These are phyloP conservation scores for Aurelia sp. DNA, from an alignment of 30 jellyfish, hydroid and myxozoan genomes.

Conservation along the genomic window DNA sequence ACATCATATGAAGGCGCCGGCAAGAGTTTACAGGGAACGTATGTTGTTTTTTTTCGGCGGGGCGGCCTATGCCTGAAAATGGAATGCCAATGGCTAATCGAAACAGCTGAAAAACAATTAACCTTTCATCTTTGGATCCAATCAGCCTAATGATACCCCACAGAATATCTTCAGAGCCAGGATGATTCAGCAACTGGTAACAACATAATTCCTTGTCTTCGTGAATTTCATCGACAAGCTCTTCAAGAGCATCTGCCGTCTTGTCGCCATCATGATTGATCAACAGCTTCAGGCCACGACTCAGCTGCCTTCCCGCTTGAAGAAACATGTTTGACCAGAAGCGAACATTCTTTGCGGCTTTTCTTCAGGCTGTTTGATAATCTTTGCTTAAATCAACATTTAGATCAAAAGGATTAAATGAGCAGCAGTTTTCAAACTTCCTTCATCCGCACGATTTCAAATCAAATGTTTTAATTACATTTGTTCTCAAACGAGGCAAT, in stretches of 20 bases:
- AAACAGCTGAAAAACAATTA: neutral
- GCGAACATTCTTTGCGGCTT: slow-evolving; percentile 15
- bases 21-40: no score
- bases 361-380: neutral
- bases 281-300: slow-evolving; percentile 43
- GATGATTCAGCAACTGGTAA: slow-evolving; percentile 87
- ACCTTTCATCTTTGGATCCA: slow-evolving; percentile 67
- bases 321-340: slow-evolving; percentile 48
- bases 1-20: no score
- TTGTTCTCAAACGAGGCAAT: slow-evolving; percentile 23
- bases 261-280: slow-evolving; percentile 48
- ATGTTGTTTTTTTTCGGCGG: no score
- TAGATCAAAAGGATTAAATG: slow-evolving; percentile 35
- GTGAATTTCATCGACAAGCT: slow-evolving; percentile 59
- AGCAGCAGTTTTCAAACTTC: slow-evolving; percentile 30
- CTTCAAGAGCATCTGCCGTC: slow-evolving; percentile 54
- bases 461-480: no score
- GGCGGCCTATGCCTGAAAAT: no score
- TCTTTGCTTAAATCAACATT: slow-evolving; percentile 8
- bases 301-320: slow-evolving; percentile 66
- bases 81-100: no score
- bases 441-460: neutral
- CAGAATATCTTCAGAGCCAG: slow-evolving; percentile 82
- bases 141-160: slow-evolving; percentile 73
- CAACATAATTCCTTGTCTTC: slow-evolving; percentile 71